A percentile compares a stretch with the other conserved stretches of the same genome.
phyloP scores from a whole-genome alignment of 2,113 vertebrate species.

The Caracal caracal region DNA sequence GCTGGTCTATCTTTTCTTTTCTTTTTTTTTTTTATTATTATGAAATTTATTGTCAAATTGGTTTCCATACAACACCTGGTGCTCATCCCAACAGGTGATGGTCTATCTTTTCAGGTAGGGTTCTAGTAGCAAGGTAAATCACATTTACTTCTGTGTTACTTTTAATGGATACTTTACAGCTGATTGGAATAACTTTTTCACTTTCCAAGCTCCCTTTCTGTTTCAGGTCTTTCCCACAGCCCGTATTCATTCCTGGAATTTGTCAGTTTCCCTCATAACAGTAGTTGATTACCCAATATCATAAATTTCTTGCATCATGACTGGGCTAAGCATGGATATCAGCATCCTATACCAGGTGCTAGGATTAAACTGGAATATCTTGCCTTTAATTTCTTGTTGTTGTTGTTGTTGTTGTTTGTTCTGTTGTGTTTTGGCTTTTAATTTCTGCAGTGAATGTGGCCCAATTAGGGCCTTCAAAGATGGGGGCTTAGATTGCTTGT shows the following conservation, averaged over 20 bases:
- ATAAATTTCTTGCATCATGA: neutral
- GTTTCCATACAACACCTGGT: too few relatives aligned
- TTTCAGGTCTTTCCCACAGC: neutral
- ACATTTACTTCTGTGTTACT: neutral
- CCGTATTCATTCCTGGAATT: neutral
- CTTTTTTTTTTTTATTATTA: too few relatives aligned
- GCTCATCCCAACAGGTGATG: too few relatives aligned
- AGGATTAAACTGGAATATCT: neutral
- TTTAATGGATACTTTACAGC: neutral
- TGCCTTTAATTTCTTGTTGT: neutral
- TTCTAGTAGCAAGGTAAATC: neutral
- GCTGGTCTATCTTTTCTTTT: neutral
- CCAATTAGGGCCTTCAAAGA: neutral
- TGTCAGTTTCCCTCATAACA: neutral
- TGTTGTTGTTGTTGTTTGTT: too few relatives aligned
- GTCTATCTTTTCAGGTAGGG: neutral
- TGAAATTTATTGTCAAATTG: too few relatives aligned
- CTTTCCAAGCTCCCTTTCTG: neutral
- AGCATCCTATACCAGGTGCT: neutral
- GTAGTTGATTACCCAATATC: neutral
- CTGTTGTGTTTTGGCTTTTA: neutral
- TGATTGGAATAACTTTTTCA: neutral
- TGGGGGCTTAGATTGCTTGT: neutral
- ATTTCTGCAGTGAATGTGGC: neutral
- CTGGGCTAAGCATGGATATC: neutral